Conservation (phyloP, 2,113 vertebrate species). For the Lathamus discolor region DNA sequence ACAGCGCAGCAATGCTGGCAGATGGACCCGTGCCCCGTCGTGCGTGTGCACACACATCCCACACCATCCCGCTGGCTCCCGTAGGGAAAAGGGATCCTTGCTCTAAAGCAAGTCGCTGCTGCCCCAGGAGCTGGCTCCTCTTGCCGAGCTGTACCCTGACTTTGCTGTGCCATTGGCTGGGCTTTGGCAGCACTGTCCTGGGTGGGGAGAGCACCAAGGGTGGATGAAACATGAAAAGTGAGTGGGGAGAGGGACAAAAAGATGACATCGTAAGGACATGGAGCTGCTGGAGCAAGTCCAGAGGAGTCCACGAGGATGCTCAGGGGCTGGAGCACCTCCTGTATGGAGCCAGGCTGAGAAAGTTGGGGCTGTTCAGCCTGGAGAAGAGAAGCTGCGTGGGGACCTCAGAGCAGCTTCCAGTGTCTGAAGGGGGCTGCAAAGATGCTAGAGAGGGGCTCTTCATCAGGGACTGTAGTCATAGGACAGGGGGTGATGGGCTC, state of each 20-base stretch:
- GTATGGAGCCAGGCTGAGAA: neutral
- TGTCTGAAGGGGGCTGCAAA: neutral
- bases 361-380: neutral
- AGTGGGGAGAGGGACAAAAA: neutral
- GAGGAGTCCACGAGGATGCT: neutral
- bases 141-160: accelerated
- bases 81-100: neutral
- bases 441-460: too few species aligned
- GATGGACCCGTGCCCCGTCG: neutral
- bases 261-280: neutral
- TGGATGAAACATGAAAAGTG: neutral
- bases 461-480: too few species aligned
- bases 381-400: neutral
- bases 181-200: neutral
- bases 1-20: conserved; percentile 61
- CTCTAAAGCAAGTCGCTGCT: neutral
- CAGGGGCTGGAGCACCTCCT: neutral
- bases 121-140: neutral
- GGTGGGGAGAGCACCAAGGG: neutral
- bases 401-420: neutral
- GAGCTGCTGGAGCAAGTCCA: neutral
- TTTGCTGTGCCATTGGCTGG: neutral
- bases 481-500: too few species aligned
- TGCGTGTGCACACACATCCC: neutral
- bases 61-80: neutral